Percentiles rank a stretch among this genome's conserved stretches.
These are phyloP conservation scores for Poeciliopsis paucimaculata DNA, from an alignment of 2,797 vertebrate genomes.

Conservation along the genomic window DNA sequence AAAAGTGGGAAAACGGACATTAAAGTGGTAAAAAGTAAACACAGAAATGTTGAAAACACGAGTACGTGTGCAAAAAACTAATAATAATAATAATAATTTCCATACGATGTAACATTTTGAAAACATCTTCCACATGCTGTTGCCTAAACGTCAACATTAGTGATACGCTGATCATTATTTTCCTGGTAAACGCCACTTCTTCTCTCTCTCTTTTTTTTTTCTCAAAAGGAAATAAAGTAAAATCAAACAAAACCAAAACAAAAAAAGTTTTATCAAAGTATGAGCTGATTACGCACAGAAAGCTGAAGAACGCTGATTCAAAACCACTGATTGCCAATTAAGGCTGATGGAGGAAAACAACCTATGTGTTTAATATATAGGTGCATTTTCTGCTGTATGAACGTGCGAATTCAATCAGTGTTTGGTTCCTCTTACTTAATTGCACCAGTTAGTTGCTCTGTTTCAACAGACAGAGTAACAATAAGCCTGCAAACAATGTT, in stretches of 20 bases:
- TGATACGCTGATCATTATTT: neutral
- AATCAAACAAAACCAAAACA: neutral
- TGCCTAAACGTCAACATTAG: neutral
- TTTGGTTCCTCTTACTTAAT: neutral
- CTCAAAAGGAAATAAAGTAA: neutral
- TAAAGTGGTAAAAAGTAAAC: neutral
- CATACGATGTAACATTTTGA: neutral
- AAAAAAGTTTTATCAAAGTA: neutral
- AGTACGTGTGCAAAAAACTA: neutral
- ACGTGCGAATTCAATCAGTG: neutral
- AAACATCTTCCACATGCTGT: neutral
- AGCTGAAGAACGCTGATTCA: neutral
- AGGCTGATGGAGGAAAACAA: neutral
- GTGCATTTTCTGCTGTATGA: neutral
- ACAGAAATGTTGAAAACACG: neutral
- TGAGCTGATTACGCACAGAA: neutral
- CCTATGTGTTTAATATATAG: no score
- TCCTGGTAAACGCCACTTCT: neutral
- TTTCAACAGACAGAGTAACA: neutral
- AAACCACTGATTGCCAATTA: neutral
- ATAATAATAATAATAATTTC: no score
- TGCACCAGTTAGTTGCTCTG: neutral
- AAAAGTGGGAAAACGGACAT: neutral
- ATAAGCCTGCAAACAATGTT: neutral
- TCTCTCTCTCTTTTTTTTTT: no score